Evolutionary conservation across 1,140 invertebrate genomes (phyloP), one percentile per base, ranked within the genome.

Genomic region (Drosophila arawakana): DNA sequence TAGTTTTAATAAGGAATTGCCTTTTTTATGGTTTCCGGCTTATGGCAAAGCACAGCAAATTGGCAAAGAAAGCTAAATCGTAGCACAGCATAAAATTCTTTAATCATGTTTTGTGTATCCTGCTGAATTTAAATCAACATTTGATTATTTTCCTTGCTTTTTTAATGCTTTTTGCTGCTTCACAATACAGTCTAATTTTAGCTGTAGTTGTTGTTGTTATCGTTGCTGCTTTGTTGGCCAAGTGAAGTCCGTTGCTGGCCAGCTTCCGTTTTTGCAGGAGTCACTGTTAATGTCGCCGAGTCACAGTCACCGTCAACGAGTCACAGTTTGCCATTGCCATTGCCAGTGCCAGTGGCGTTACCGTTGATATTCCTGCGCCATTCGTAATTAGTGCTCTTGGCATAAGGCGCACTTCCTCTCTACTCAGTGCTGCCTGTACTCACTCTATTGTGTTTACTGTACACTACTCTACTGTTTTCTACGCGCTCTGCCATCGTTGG

Each of bases 21-120:
- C 70, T 80, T 89, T 89, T 88, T 88, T 89, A 88, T 88, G 83
- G 84, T 88, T 88, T 88, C 83, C 83, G 84, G 80, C 83, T 88
- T 88, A 80, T 89, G 63, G 79, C 67, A 65, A 79, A 79, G 76
- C 58, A 62, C 57, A 75, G 73, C 25, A 88, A 86, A 88, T 80
- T 83, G 76, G 83, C 83, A 88, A 89, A 71, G 66, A 80, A 83
- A 69, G 50, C 67, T 62, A 73, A 70, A 59, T 74, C 76, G 37
- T 50, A 70, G 54, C 63, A 39, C 41, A 37, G 25, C 54, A 73
- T 30, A 30, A 30, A 74, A 84, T 78, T 76, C 82, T 82, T 88
- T 82, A 85, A 88, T 85, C 76, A 85, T 76, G 71, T 88, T 81
- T 73, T 72, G 25, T 52, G 5, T 59, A 5, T 60, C 39, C 72